Evolutionary conservation across 2,888 invertebrate species (phyloP), one percentile per base, ranked within the genome.

Genomic region (Lycaena phlaeas): DNA sequence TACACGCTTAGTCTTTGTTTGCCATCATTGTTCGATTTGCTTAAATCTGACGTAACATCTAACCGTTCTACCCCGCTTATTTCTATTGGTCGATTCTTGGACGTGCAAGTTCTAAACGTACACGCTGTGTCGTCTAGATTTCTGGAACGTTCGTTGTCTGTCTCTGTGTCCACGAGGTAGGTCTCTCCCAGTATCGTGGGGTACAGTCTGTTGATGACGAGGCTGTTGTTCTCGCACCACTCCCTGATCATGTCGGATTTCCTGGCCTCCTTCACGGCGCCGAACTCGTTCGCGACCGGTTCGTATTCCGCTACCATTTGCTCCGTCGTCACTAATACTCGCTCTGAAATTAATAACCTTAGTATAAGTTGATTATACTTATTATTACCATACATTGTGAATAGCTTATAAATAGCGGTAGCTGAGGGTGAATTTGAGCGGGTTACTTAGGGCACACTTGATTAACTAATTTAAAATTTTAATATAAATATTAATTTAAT

Each of bases 321-420:
- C 47, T 89, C 88, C 53, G 87, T 88, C 39, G 87, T 87, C 49
- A 90, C 67, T 53, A 90, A 56, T 50, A 90, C 75, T 75, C 87
- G 88, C 52, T 90, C 90, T 90, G 77, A 2, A 85, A 74, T 36
- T n/a, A n/a, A n/a, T n/a, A n/a, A n/a, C n/a, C n/a, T n/a, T n/a
- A n/a, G n/a, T n/a, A n/a, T n/a, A n/a, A n/a, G n/a, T n/a, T n/a
- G n/a, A n/a, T n/a, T n/a, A n/a, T n/a, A n/a, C n/a, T n/a, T n/a
- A n/a, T n/a, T n/a, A n/a, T n/a, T n/a, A n/a, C n/a, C n/a, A n/a
- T n/a, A n/a, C n/a, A n/a, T n/a, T n/a, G n/a, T n/a, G n/a, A n/a
- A n/a, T n/a, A n/a, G n/a, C n/a, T n/a, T n/a, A n/a, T n/a, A n/a
- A n/a, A n/a, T n/a, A n/a, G n/a, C n/a, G n/a, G n/a, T n/a, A n/a